A percentile compares a stretch with the other conserved stretches of the same genome.
phyloP scores from a whole-genome alignment of 2,888 invertebrate species.

The Drosophila neotestacea region DNA sequence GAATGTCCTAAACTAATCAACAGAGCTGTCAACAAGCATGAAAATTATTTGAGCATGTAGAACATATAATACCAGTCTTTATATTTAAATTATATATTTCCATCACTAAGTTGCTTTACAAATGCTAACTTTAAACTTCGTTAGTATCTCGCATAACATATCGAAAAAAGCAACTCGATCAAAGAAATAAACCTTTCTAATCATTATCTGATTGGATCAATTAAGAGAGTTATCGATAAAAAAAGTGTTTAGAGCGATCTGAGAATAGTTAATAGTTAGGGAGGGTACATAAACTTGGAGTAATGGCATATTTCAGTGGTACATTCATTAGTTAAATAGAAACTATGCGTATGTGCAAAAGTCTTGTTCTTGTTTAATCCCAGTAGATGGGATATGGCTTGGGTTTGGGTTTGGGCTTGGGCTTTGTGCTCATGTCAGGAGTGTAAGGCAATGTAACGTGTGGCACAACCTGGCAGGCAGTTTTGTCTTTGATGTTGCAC shows the following conservation, averaged over 20 bases:
- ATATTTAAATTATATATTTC: too few species aligned
- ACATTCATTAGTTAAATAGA: slow-evolving; percentile 58
- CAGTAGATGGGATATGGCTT: neutral
- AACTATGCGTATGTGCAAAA: slow-evolving; percentile 29
- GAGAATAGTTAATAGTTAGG: neutral
- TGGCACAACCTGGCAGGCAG: slow-evolving; percentile 26
- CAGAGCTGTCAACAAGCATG: neutral
- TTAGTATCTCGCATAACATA: too few species aligned
- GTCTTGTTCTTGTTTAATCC: slow-evolving; percentile 27
- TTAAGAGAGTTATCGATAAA: neutral
- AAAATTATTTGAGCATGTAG: neutral
- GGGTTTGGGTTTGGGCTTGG: neutral
- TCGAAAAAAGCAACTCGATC: too few species aligned
- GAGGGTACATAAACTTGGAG: neutral
- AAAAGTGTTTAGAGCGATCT: neutral
- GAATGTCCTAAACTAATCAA: neutral
- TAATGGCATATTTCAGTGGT: slow-evolving; percentile 4
- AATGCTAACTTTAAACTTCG: too few species aligned
- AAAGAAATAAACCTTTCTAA: neutral
- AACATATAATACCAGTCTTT: too few species aligned
- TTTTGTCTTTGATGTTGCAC: slow-evolving; percentile 62
- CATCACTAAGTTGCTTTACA: too few species aligned
- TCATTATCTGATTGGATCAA: slow-evolving; percentile 3
- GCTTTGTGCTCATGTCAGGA: slow-evolving; percentile 34
- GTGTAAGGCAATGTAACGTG: slow-evolving; percentile 13